Conservation (phyloP, 2,888 invertebrate species). For the Tipula confusa region DNA sequence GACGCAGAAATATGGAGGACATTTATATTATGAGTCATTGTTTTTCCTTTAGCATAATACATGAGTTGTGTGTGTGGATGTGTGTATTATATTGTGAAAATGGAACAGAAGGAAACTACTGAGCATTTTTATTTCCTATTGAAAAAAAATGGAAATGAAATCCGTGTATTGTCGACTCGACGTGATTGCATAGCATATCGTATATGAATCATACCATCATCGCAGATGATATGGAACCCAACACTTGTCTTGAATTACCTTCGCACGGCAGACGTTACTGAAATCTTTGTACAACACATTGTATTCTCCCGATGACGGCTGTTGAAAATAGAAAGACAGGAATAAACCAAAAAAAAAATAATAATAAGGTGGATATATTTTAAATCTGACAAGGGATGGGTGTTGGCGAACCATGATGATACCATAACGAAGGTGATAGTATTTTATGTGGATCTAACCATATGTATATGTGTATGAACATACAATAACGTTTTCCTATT, state of each 20-base stretch:
- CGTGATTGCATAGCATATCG: no score
- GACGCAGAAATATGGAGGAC: constrained; percentile 20
- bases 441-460: neutral
- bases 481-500: neutral
- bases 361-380: neutral
- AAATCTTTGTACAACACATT: neutral
- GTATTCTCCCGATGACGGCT: neutral
- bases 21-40: neutral
- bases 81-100: neutral
- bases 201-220: no score
- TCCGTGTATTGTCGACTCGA: no score
- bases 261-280: neutral
- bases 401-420: neutral
- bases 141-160: no score
- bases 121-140: neutral
- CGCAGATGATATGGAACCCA: no score
- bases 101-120: neutral
- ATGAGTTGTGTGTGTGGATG: neutral
- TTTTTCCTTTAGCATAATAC: neutral
- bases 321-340: neutral
- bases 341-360: neutral
- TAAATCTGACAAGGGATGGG: neutral
- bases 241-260: no score
- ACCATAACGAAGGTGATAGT: neutral
- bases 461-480: neutral